Base-by-base conservation (phyloP, 2,113 vertebrate species). In the Poicephalus gulielmi region DNA sequence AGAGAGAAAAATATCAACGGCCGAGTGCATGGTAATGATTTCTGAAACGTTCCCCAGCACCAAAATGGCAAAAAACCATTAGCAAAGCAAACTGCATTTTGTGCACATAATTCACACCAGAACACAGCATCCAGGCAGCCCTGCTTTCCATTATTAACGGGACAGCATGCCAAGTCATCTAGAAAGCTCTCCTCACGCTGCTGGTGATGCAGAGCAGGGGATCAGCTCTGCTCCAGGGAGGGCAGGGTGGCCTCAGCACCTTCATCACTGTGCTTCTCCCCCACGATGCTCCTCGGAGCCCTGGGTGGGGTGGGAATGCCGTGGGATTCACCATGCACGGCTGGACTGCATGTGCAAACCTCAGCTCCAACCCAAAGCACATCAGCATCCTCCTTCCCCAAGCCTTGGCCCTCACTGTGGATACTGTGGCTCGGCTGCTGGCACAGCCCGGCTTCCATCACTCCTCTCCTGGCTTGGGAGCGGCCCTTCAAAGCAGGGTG, bases 61-160 rank as follows among this genome's bases (percentile, higher is more conserved):
- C 97, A 89, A 96, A 97, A 96, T 35, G 81, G 94, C 91, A 87
- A 87, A 95, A 97, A 87, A 90, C 83, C 92, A 97, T 97, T 97
- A 97, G 96, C 94, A 96, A 98, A 97, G 96, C 97, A 97, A 97
- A 97, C 96, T 86, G 96, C 88, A 86, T 95, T 96, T 91, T 90
- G 95, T 89, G 96, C 43, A n/a, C 92, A 95, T 92, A 94, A 98
- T 95, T 98, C 96, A 97, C 96, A 97, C 96, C 96, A 95, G 95
- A 95, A 60, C 81, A 17, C 31, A n/a, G 86, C 5, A 76, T 14
- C 25, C 53, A 8, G 94, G 80, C 90, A 63, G 92, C 69, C 33
- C 33, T 7, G 4, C 77, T 81, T 41, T 62, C 87, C 39, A 8
- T 63, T 39, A 69, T 76, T 64, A 93, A 46, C 2, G 3, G 82